Base-by-base conservation (phyloP, 2,113 vertebrate species). In the Elanus axillaris region DNA sequence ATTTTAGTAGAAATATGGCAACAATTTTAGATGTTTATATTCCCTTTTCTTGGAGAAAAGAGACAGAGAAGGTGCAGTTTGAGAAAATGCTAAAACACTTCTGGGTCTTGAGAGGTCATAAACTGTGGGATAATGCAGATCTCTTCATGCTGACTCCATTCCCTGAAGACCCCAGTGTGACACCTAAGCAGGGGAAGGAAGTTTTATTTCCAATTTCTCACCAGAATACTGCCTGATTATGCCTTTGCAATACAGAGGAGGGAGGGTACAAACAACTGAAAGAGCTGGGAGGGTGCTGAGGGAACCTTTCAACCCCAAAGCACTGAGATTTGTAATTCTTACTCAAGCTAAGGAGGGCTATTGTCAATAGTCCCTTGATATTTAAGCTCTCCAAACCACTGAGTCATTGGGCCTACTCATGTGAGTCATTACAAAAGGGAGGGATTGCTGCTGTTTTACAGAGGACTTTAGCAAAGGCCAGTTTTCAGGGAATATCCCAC, bases 321-420 rank as follows among this genome's bases (percentile, higher is more conserved):
- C 53, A 86, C 42, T 62, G 62, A 90, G 69, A 59, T 93, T 66
- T 73, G 77, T 91, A 95, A 93, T 85, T 58, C 73, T 97, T 94
- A 89, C 45, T 95, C 81, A 95, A 73, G 13, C 38, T 87, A 43
- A 32, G 53, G 62, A 87, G 94, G 77, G 84, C 77, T 93, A 69
- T 93, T 95, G 71, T 94, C 89, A 91, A 73, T 82, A 79, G 77
- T 86, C 62, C 43, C 91, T 72, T 96, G 94, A 42, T 91, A 95
- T 93, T 94, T 97, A 85, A 95, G 87, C 58, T 97, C 53, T 96
- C 91, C 96, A 94, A 94, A 76, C 64, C 89, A 91, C 86, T 97
- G 96, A 97, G 89, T 97, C 95, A 97, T 36, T 91, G 63, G 77
- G 89, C 91, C 94, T 94, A 96, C 95, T 94, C 66, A 4, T 95